phyloP scores from a whole-genome alignment of 1,140 invertebrate species.

The Radopholus similis region DNA sequence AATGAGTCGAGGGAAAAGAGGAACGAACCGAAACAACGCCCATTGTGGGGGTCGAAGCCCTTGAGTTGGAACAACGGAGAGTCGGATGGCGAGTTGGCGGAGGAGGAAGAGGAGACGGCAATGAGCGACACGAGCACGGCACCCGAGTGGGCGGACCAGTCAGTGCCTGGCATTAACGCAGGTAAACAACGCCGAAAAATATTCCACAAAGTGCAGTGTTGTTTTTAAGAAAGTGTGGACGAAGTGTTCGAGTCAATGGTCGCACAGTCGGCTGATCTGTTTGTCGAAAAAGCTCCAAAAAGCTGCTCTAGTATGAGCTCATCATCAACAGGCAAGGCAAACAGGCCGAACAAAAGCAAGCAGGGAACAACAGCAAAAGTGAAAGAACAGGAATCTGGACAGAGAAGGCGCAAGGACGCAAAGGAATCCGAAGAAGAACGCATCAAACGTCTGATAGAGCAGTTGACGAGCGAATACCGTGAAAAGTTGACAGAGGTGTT shows the following conservation, averaged over 20 bases:
- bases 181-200: background rate
- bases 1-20: background rate
- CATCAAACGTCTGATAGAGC: background rate
- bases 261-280: conserved; percentile 32
- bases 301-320: too few species aligned
- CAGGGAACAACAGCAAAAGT: background rate
- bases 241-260: conserved; percentile 34
- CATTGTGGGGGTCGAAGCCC: background rate
- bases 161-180: background rate
- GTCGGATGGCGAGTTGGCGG: background rate
- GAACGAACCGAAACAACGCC: background rate
- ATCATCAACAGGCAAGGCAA: too few species aligned
- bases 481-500: conserved; percentile 1
- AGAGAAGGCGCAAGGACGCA: background rate
- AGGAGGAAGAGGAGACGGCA: background rate
- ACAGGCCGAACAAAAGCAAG: too few species aligned
- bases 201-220: background rate
- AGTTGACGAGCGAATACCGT: conserved; percentile 3
- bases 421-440: background rate
- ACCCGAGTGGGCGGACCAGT: conserved; percentile 22
- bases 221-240: conserved; percentile 28
- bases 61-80: background rate
- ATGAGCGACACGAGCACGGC: background rate
- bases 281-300: too few species aligned
- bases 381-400: background rate